Base-by-base conservation (phyloP, 1,140 invertebrate genomes). In the Magallana ariakensis region DNA sequence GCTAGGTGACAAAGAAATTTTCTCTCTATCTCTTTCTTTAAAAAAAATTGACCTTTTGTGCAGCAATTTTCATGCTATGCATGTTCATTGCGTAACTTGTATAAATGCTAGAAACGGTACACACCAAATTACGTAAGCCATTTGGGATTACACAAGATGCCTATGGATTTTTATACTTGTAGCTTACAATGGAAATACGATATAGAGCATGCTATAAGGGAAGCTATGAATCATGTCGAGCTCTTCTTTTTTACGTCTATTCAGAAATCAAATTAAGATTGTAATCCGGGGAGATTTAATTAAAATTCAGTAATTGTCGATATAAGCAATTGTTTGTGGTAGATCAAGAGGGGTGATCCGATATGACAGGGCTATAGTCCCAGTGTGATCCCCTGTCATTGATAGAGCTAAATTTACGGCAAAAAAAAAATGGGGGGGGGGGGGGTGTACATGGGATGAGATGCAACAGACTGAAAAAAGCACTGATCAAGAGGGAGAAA, bases 251-350 rank as follows among this genome's bases (percentile, higher is more conserved):
- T 75, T 75, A n/a, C 22, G 7, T 13, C 66, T 62, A 70, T 75
- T 75, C 66, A 75, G 66, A 26, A 26, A 75, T 75, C 66, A 75
- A 75, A 75, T 75, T 75, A 75, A 75, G 66, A 75, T 75, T 75
- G n/a, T 75, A 75, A 75, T 75, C 66, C 66, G 33, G 22, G 15
- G 66, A 75, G 19, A 26, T 70, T 75, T 13, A 33, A 26, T 75
- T 75, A 26, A 75, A 75, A 75, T 75, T 75, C 66, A 75, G 66
- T 22, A 75, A 75, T 75, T 3, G 66, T 5, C 11, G 22, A 22
- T 22, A 75, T 26, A 75, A 75, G 66, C 66, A 75, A 75, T 75
- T 75, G 66, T 75, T 26, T 75, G 66, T 75, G 19, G 9, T 13
- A 75, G 66, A 26, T 33, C 66, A 26, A 10, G 22, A n/a, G 7